These are phyloP conservation scores for Periophthalmus modestus DNA, from an alignment of 2,113 vertebrate genomes.

Conservation along the genomic window DNA sequence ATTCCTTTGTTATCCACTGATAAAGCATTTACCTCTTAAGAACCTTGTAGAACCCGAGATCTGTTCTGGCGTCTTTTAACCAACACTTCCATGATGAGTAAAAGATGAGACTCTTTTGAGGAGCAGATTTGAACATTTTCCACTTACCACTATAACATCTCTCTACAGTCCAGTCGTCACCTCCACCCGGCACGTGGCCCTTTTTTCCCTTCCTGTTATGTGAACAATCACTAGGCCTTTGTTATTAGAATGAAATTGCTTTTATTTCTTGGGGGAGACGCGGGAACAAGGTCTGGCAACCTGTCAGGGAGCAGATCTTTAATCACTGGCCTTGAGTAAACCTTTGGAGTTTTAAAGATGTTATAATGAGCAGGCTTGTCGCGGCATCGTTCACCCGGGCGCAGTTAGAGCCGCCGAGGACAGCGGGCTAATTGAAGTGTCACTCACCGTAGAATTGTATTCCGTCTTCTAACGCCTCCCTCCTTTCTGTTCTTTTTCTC, in stretches of 20 bases:
- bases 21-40: too few species aligned
- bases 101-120: not conserved
- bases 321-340: conserved; percentile 58
- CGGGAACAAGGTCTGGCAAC: conserved; percentile 29
- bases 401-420: conserved; percentile 48
- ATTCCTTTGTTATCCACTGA: too few species aligned
- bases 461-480: conserved; percentile 9
- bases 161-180: not conserved
- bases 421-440: conserved; percentile 63
- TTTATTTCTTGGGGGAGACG: conserved; percentile 45
- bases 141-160: not conserved
- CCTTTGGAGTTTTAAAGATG: conserved; percentile 51
- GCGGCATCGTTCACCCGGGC: conserved; percentile 31
- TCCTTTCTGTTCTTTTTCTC: not conserved
- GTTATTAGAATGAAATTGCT: conserved; percentile 49
- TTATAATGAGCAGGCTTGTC: conserved; percentile 61
- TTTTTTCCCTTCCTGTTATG: conserved; percentile 12
- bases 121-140: not conserved
- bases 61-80: not conserved
- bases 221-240: conserved; percentile 36
- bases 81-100: not conserved
- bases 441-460: conserved; percentile 50
- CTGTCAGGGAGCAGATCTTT: conserved; percentile 44
- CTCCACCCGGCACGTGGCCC: not conserved
- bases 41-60: too few species aligned